Percentiles rank a stretch among this genome's conserved stretches.
Conservation (phyloP, 2,113 vertebrate genomes). For the Petrocephalus microphthalmus region DNA sequence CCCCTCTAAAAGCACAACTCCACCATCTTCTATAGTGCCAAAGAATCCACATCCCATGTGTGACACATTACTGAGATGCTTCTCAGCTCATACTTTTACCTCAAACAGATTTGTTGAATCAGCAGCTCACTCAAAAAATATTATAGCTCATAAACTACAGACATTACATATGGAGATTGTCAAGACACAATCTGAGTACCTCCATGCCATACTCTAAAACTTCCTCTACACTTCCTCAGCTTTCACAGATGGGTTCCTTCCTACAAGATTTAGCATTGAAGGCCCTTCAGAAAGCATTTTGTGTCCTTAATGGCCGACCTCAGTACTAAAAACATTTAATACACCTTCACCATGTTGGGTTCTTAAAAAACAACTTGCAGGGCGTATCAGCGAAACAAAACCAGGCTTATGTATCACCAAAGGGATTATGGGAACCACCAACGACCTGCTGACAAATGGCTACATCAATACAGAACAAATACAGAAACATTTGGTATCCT, state of each 20-base stretch:
- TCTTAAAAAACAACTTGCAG: background rate
- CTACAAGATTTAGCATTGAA: background rate
- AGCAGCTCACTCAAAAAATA: background rate
- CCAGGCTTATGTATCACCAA: background rate
- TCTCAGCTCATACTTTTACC: background rate
- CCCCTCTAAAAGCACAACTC: background rate
- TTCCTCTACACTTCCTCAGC: background rate
- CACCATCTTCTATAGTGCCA: background rate
- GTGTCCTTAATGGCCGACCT: background rate
- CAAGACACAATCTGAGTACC: background rate
- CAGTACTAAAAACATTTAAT: background rate
- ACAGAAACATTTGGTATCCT: background rate
- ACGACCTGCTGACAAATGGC: background rate
- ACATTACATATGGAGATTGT: background rate
- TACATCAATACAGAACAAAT: background rate
- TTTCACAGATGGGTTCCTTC: background rate
- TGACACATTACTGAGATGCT: background rate
- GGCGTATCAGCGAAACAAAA: background rate
- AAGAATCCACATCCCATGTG: background rate
- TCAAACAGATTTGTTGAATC: background rate
- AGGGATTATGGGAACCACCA: background rate
- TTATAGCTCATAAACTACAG: background rate
- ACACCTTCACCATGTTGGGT: background rate
- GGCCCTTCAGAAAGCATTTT: background rate
- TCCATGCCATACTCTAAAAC: background rate